Conservation (phyloP, 2,113 vertebrate species). For the Poeciliopsis prolifica region DNA sequence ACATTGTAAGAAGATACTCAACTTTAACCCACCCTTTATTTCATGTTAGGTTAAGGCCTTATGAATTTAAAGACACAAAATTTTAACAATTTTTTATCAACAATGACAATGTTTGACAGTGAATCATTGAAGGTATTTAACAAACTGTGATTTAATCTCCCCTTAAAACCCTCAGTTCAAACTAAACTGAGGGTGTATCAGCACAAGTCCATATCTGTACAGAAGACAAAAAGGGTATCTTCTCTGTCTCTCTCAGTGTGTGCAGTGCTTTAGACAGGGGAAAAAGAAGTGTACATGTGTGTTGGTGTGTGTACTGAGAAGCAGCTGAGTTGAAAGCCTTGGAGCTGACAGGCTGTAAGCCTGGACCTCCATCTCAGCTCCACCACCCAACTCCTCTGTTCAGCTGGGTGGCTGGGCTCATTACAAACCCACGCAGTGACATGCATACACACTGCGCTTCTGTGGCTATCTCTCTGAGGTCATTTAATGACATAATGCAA, state of each 20-base stretch:
- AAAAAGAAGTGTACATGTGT: conserved; percentile 22
- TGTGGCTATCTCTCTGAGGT: not conserved
- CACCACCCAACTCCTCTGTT: conserved; percentile 76
- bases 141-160: not conserved
- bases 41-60: not conserved
- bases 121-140: not conserved
- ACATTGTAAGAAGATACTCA: too few species aligned
- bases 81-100: not conserved
- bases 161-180: not conserved
- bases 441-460: not conserved
- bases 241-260: not conserved
- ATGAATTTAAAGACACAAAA: not conserved
- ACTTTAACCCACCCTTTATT: not conserved
- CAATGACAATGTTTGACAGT: not conserved
- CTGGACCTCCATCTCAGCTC: conserved; percentile 78
- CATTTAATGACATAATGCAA: conserved; percentile 1
- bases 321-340: conserved; percentile 76
- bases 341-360: conserved; percentile 72
- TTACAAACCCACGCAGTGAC: conserved; percentile 70
- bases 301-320: conserved; percentile 53
- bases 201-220: conserved; percentile 44
- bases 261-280: not conserved
- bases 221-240: conserved; percentile 18
- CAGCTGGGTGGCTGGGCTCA: conserved; percentile 80
- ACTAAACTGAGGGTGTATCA: conserved; percentile 5